phyloP scores from a whole-genome alignment of 2,888 invertebrate species.

The Philonicus albiceps region DNA sequence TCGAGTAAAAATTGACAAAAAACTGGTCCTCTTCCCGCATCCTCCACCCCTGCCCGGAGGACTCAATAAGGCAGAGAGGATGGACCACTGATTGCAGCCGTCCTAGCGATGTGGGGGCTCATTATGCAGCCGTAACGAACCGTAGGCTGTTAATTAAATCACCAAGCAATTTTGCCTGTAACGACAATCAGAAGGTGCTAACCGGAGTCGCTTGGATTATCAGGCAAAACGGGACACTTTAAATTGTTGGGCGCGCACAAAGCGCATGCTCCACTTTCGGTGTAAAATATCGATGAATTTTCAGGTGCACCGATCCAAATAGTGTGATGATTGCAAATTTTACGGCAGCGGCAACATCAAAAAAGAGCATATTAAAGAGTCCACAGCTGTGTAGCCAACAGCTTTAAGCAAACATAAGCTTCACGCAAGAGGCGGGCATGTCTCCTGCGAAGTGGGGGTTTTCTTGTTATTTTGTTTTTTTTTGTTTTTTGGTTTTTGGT shows the following conservation, averaged over 20 bases:
- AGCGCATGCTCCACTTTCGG: neutral
- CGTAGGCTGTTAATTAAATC: slow-evolving; percentile 18
- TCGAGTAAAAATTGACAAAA: neutral
- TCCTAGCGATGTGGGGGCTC: neutral
- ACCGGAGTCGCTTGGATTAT: neutral
- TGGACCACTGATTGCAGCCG: neutral
- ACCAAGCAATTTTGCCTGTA: neutral
- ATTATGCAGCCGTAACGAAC: neutral
- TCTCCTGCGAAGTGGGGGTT: neutral
- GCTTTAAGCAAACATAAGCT: neutral
- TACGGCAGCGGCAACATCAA: neutral
- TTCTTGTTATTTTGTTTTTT: too few species aligned
- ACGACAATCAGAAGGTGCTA: neutral
- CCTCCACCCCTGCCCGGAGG: too few species aligned
- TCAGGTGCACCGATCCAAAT: slow-evolving; percentile 10
- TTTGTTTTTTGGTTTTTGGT: neutral
- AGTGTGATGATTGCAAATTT: neutral
- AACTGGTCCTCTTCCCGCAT: neutral
- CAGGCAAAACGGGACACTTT: neutral
- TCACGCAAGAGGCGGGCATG: neutral
- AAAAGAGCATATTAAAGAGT: neutral
- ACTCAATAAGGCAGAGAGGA: slow-evolving; percentile 10
- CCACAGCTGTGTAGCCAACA: neutral
- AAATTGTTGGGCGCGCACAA: neutral
- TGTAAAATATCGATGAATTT: neutral